Evolutionary conservation across 2,113 vertebrate genomes (phyloP).

Genomic region (Neodon shergylaensis): DNA sequence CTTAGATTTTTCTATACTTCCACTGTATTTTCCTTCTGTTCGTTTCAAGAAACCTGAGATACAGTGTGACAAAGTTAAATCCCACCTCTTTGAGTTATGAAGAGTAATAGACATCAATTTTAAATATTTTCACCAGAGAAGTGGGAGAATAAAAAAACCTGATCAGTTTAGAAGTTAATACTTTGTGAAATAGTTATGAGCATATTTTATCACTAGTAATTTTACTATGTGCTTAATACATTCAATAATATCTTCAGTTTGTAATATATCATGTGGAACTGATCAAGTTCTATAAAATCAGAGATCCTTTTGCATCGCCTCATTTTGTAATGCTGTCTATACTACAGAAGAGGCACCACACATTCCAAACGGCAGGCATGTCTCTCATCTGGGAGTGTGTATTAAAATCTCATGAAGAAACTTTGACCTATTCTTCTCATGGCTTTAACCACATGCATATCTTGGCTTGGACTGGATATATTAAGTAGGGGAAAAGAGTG

Average conservation of each 20-base stretch:
- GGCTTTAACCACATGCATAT: not conserved
- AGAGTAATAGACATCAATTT: not conserved
- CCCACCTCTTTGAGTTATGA: not conserved
- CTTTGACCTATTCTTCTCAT: not conserved
- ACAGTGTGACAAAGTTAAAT: not conserved
- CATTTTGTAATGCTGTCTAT: not conserved
- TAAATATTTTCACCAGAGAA: not conserved
- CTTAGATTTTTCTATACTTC: not conserved
- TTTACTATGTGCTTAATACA: not conserved
- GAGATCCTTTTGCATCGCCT: not conserved
- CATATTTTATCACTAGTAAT: not conserved
- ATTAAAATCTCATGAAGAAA: not conserved
- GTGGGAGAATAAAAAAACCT: not conserved
- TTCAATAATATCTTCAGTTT: not conserved
- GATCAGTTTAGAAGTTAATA: not conserved
- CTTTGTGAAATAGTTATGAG: not conserved
- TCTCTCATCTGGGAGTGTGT: not conserved
- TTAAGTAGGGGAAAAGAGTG: accelerated
- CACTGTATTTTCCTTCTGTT: not conserved
- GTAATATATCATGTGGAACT: not conserved
- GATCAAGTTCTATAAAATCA: not conserved
- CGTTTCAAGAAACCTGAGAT: slow-evolving; percentile 4
- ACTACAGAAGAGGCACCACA: not conserved
- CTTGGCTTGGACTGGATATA: not conserved
- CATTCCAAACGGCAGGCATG: not conserved